Evolutionary conservation across 2,113 vertebrate genomes (phyloP), one percentile per base, ranked within the genome.

Genomic region (Gymnorhina tibicen): DNA sequence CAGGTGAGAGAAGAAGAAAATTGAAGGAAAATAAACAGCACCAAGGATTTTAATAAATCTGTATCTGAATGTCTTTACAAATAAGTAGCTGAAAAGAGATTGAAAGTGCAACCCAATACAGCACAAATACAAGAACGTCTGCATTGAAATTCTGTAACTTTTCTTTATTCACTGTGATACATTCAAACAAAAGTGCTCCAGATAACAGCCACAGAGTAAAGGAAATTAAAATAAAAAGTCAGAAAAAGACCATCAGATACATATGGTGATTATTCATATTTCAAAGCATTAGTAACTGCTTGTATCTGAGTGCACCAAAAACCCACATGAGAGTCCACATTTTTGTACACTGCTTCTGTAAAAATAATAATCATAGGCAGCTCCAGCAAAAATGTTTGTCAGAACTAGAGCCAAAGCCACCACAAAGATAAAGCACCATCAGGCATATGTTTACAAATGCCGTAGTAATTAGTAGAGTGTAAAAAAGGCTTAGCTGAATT

Each of bases 401-500:
- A 80, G 85, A 97, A 74, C 73, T 63, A 84, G 73, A 79, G 78
- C 67, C 91, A 91, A 93, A 89, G 67, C 44, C 82, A 89, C 91
- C 95, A 92, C 42, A 73, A 95, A 93, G 68, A 87, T 88, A 95
- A 95, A 96, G 97, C 85, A 97, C 90, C 95, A 94, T 97, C 72
- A 76, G 96, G 96, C 97, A 88, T 66, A 77, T 86, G 96, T 97
- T 97, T 95, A 89, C 66, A 92, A 95, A 94, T 93, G 97, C 96
- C 96, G 16, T 33, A 87, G 95, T 95, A 96, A 86, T 95, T 96
- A 97, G 85, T 63, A 83, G 79, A 97, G 64, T 83, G 76, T 94
- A 84, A 75, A 83, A 91, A 74, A 94, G 91, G 87, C 84, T 90
- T 96, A 94, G 91, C 72, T 95, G 91, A 91, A 91, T 73, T 91